phyloP scores from a whole-genome alignment of 2,797 vertebrate genomes.

The Pseudomugil tenellus region DNA sequence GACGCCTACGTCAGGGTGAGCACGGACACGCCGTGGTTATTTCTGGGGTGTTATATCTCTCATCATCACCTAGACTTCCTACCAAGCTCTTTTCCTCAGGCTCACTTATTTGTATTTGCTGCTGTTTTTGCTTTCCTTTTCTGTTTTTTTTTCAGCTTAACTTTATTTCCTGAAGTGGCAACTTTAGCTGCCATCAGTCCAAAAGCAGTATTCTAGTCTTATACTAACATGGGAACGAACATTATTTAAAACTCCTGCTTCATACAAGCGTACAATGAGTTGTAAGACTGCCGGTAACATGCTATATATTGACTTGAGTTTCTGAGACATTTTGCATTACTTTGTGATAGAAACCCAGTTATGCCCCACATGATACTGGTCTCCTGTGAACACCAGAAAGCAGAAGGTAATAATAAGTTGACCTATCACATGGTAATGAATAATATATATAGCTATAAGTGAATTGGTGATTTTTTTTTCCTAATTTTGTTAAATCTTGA shows the following conservation, averaged over 20 bases:
- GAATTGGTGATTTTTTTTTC: too few relatives aligned
- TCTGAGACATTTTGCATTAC: too few relatives aligned
- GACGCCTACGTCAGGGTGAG: conserved; percentile 96
- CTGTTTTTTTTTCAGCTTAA: conserved; percentile 12
- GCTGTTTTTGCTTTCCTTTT: not conserved
- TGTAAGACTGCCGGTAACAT: not conserved
- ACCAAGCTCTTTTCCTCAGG: conserved; percentile 14
- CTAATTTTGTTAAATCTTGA: too few relatives aligned
- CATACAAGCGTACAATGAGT: not conserved
- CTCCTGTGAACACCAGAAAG: too few relatives aligned
- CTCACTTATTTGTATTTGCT: conserved; percentile 38
- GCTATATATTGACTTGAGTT: not conserved
- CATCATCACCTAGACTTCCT: not conserved
- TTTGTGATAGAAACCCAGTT: too few relatives aligned
- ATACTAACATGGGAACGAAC: not conserved
- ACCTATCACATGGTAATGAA: too few relatives aligned
- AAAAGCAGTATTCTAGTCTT: not conserved
- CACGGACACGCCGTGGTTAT: conserved; percentile 11
- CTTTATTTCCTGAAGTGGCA: conserved; percentile 17
- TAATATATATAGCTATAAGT: too few relatives aligned
- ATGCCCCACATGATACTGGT: too few relatives aligned
- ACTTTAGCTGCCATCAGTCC: too few relatives aligned
- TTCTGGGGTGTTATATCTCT: conserved; percentile 1
- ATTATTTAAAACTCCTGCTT: not conserved
- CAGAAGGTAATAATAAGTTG: too few relatives aligned